These are phyloP conservation scores for Linyphia triangularis DNA, from an alignment of 2,888 invertebrate genomes.

Conservation along the genomic window DNA sequence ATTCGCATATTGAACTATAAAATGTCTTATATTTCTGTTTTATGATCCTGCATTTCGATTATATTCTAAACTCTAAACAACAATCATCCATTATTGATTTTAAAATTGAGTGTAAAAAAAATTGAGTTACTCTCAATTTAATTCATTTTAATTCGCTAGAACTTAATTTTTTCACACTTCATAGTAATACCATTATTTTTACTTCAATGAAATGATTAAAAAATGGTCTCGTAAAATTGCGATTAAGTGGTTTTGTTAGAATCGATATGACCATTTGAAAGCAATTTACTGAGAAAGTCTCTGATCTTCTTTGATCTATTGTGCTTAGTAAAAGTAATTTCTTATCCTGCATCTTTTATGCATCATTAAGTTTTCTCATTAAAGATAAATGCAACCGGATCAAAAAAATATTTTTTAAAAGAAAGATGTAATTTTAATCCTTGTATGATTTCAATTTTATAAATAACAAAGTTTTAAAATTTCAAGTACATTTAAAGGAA, in stretches of 20 bases:
- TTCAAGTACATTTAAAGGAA: constrained; percentile 11
- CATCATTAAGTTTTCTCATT: constrained; percentile 53
- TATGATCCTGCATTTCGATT: no score
- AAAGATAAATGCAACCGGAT: constrained; percentile 11
- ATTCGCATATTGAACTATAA: no score
- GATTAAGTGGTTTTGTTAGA: constrained; percentile 52
- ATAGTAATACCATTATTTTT: constrained; percentile 2
- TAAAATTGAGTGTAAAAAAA: no score
- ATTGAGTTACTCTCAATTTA: no score
- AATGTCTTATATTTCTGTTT: no score
- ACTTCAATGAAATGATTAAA: constrained; percentile 34
- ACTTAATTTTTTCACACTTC: constrained; percentile 34
- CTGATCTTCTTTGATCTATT: constrained; percentile 2
- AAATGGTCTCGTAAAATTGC: constrained; percentile 21
- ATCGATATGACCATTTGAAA: constrained; percentile 55
- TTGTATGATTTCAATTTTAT: constrained; percentile 48
- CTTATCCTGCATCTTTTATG: constrained; percentile 38
- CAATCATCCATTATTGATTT: no score
- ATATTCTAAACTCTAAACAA: no score
- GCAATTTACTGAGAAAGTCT: constrained; percentile 48
- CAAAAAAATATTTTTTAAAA: not conserved
- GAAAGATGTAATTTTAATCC: no score
- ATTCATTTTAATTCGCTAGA: constrained; percentile 10
- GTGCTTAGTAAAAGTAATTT: constrained; percentile 61
- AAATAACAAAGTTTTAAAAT: constrained; percentile 39